phyloP scores from a whole-genome alignment of 92 coral and sea anemone species.

The Zoanthus sociatus region DNA sequence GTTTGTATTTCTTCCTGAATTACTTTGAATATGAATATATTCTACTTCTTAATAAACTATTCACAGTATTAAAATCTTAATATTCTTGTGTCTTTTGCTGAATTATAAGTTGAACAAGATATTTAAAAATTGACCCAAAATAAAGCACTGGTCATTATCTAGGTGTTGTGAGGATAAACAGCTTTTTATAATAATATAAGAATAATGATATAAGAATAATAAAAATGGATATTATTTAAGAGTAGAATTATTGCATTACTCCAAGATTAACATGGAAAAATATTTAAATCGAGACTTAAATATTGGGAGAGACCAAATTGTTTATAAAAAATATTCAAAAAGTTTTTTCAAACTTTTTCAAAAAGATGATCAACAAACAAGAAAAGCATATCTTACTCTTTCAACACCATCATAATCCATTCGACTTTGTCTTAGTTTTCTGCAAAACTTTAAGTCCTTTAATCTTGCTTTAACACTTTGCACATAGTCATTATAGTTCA shows the following conservation, averaged over 20 bases:
- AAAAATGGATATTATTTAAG: no score
- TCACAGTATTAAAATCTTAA: slow-evolving; percentile 1
- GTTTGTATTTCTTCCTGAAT: not conserved
- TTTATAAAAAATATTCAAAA: no score
- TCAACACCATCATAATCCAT: no score
- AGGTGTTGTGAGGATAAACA: not conserved
- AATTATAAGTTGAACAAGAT: not conserved
- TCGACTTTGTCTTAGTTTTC: slow-evolving; percentile 19
- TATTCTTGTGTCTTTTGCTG: not conserved
- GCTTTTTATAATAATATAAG: no score
- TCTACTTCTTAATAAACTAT: not conserved
- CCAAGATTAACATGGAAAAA: no score
- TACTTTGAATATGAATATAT: not conserved
- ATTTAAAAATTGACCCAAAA: not conserved
- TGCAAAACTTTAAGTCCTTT: slow-evolving; percentile 6
- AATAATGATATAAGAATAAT: no score
- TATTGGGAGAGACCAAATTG: no score
- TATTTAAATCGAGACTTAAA: no score
- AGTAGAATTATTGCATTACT: no score
- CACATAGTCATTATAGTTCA: slow-evolving; percentile 5
- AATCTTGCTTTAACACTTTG: slow-evolving; percentile 20
- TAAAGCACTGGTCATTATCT: not conserved
- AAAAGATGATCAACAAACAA: no score
- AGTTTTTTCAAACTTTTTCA: no score
- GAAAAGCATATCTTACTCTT: no score